Evolutionary conservation across 2,113 vertebrate genomes (phyloP), one percentile per base, ranked within the genome.

Genomic region (Takifugu flavidus): DNA sequence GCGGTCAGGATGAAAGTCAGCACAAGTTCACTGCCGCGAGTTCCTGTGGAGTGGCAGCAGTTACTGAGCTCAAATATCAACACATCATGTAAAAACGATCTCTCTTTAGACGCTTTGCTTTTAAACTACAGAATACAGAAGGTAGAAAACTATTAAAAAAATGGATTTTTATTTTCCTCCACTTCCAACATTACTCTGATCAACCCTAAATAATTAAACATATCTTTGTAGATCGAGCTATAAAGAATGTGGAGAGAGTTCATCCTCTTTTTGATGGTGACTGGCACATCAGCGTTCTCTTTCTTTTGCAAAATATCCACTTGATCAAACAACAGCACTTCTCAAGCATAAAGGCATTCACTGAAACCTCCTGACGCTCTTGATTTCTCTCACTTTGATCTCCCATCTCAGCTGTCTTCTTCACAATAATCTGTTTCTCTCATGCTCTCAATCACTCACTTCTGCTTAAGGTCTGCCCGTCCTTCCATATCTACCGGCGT

Each of bases 341-440:
- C 64, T 77, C 39, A 51, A 47, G 72, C 67, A 82, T 71, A 67
- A 79, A 87, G 76, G 74, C 74, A 63, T 81, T 67, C 51, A 14
- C 67, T 3, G 14, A 72, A 71, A 73, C 62, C 64, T 74, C 68
- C 61, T 27, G 68, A 77, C 78, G 74, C 66, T 69, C 51, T 75
- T 71, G 71, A 83, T 87, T 71, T 54, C 56, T 29, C 64, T 57
- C 42, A 47, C 75, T 88, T 87, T 89, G 75, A 89, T 84, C 80
- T 74, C 7, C 20, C 58, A 43, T 68, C 70, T 64, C 52, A 70
- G 55, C 55, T 1, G 26, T 70, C 64, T 51, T 59, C 65, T 64
- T 76, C 66, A 55, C 63, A 67, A 79, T 78, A 64, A 67, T 65
- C 47, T 73, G 64, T 55, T 39, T 59, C 47, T 53, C 56, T 67